Percentiles rank a stretch among this genome's conserved stretches.
Evolutionary conservation across 2,113 vertebrate genomes (phyloP).

Genomic region (Rhinopithecus roxellana): DNA sequence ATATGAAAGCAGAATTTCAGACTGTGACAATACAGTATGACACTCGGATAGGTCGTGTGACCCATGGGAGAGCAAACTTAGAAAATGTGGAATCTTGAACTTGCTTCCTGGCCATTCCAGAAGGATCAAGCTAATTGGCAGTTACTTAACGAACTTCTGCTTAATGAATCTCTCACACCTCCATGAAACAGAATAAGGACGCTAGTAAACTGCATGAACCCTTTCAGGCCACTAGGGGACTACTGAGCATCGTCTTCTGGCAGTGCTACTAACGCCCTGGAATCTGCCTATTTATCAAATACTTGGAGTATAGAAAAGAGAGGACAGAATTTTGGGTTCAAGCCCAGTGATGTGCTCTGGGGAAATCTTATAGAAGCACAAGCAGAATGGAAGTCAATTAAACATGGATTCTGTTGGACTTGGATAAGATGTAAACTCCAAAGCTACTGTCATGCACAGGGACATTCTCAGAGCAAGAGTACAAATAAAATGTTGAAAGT

Average conservation of each 20-base stretch:
- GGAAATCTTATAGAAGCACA: conserved; percentile 18
- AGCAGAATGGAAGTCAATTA: conserved; percentile 47
- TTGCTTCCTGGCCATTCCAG: not conserved
- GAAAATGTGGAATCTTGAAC: not conserved
- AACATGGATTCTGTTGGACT: conserved; percentile 8
- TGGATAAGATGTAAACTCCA: conserved; percentile 9
- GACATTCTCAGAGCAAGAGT: not conserved
- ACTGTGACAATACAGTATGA: not conserved
- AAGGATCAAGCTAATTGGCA: not conserved
- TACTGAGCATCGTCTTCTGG: conserved; percentile 14
- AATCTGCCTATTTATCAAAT: conserved; percentile 38
- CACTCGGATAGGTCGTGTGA: not conserved
- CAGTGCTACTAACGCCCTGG: not conserved
- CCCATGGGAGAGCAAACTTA: not conserved
- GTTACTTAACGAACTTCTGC: not conserved
- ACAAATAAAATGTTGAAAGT: conserved; percentile 3
- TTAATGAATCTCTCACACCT: conserved; percentile 3
- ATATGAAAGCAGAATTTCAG: not conserved
- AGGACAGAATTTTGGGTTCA: conserved; percentile 23
- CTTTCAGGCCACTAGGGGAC: conserved; percentile 62
- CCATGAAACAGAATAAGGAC: not conserved
- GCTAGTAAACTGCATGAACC: conserved; percentile 34
- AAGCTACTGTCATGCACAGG: not conserved
- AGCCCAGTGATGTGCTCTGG: conserved; percentile 7
- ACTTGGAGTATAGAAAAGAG: not conserved